Base-by-base conservation (phyloP, 1,140 invertebrate species). In the Onthophagus taurus region DNA sequence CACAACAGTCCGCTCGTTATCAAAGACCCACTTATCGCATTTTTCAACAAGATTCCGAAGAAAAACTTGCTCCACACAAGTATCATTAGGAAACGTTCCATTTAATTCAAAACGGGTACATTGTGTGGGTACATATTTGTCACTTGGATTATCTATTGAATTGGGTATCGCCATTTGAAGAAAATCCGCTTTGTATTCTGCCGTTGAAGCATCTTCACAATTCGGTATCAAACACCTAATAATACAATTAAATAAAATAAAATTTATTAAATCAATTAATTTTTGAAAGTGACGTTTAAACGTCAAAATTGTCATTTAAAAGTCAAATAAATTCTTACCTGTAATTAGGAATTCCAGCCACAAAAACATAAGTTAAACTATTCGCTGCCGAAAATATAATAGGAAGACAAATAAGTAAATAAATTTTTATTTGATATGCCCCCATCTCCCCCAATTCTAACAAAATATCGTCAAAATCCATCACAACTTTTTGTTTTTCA, bases 361-460 rank as follows among this genome's bases (percentile, higher is more conserved):
- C 75, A 53, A 76, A 77, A 5, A 76, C 73, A 53, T 77, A 77
- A 11, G 70, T 72, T 8, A 77, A 60, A 61, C 72, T 76, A 50
- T 75, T 75, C 6, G 71, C 73, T 7, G 74, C 73, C 12, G 58
- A 67, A 52, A 76, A 73, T 24, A 76, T 55, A 14, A 76, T 72
- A 6, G 74, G 72, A 18, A 76, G 49, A 54, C 74, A 75, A 8
- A 76, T 61, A n/a, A 76, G 57, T 16, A 72, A 42, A 48, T 76
- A 76, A 24, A 67, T 74, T 6, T 57, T 63, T 29, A 69, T 66
- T 58, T 78, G 76, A 53, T 69, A 78, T 12, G 58, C 61, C 8
- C 75, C 75, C 42, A 76, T 66, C 49, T 78, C 74, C 2, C 75
- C 76, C 11, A 77, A 64, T 52, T 75, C 66, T 12, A 64, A 63